A percentile compares a stretch with the other conserved stretches of the same genome.
These are phyloP conservation scores for Acronicta aceris DNA, from an alignment of 2,888 invertebrate species.

Conservation along the genomic window DNA sequence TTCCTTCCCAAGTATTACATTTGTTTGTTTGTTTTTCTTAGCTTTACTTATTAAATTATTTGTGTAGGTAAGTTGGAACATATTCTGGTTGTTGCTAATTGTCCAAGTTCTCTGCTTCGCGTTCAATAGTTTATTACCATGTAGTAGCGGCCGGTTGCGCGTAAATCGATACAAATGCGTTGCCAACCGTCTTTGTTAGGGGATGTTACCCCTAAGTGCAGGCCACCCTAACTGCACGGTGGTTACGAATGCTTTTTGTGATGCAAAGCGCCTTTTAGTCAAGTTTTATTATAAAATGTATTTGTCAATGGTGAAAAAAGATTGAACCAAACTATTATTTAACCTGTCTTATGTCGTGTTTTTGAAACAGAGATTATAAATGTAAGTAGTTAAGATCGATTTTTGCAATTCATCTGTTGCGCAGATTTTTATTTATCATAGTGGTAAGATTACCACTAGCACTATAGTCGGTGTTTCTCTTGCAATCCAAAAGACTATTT, in stretches of 20 bases:
- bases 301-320: constrained; percentile 8
- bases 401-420: background rate
- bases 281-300: constrained; percentile 40
- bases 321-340: background rate
- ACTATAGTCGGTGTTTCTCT: too few species aligned
- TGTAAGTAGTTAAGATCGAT: too few species aligned
- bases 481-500: too few species aligned
- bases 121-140: constrained; percentile 48
- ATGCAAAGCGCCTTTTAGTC: constrained; percentile 58
- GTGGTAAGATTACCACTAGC: too few species aligned
- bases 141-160: constrained; percentile 52
- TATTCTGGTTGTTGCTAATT: constrained; percentile 15
- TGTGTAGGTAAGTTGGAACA: background rate
- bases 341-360: background rate
- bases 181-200: constrained; percentile 80
- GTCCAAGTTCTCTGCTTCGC: constrained; percentile 16
- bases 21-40: background rate
- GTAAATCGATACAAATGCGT: constrained; percentile 79
- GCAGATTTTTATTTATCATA: background rate
- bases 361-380: too few species aligned
- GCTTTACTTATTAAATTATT: background rate
- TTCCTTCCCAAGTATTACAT: too few species aligned
- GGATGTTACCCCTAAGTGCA: constrained; percentile 71
- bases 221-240: constrained; percentile 65
- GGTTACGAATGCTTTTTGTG: constrained; percentile 64